phyloP scores from a whole-genome alignment of 2,113 vertebrate species.

The Onychostoma macrolepis region DNA sequence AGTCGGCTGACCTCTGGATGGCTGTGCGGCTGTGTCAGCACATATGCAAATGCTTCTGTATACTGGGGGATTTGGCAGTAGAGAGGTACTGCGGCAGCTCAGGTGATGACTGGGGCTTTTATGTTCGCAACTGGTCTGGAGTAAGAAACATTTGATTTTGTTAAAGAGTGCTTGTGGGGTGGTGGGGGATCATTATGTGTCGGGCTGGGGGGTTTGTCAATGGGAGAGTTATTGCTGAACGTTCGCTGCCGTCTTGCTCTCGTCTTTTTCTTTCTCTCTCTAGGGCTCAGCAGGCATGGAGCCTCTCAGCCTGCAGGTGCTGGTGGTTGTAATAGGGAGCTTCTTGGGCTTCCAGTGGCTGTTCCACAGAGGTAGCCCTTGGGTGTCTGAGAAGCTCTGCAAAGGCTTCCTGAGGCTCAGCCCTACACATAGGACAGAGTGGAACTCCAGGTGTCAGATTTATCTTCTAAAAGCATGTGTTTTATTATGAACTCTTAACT shows the following conservation, averaged over 20 bases:
- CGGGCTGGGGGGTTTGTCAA: not conserved
- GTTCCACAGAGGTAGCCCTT: constrained; percentile 79
- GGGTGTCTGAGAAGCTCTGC: constrained; percentile 78
- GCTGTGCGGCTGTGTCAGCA: constrained; percentile 47
- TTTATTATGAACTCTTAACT: not conserved
- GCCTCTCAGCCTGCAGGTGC: constrained; percentile 66
- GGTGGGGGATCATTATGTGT: not conserved
- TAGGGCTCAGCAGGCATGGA: constrained; percentile 75
- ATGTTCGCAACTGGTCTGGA: constrained; percentile 16
- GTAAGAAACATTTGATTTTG: constrained; percentile 31
- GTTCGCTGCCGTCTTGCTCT: not conserved
- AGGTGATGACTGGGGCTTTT: constrained; percentile 47
- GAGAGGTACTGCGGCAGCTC: constrained; percentile 54
- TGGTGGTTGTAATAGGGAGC: constrained; percentile 71
- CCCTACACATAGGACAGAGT: constrained; percentile 82
- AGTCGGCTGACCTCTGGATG: constrained; percentile 41
- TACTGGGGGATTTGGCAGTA: constrained; percentile 43
- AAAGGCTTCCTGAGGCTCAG: constrained; percentile 77
- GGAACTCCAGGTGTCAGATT: constrained; percentile 85
- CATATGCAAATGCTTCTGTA: constrained; percentile 48
- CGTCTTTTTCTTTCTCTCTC: constrained; percentile 33
- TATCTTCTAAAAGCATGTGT: not conserved
- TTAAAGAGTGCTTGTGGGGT: constrained; percentile 11
- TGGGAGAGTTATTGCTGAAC: not conserved
- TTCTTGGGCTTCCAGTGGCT: constrained; percentile 82